Evolutionary conservation across 2,888 invertebrate species (phyloP), one percentile per base, ranked within the genome.

Genomic region (Cheilosia vulpina): DNA sequence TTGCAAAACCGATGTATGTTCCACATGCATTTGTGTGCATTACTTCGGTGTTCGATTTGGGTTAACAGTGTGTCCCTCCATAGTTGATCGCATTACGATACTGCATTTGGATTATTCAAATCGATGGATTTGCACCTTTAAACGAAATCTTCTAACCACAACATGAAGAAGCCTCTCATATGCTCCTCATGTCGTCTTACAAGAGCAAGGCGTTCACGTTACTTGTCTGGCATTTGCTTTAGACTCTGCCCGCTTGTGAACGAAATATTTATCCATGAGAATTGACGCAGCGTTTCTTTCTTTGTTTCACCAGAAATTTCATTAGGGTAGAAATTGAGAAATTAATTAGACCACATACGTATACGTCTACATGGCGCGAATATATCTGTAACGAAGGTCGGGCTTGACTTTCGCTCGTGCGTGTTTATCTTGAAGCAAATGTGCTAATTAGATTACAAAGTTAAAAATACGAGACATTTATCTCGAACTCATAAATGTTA

Each of bases 391-490:
- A 17, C 47, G 19, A 47, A 47, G 55, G 55, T 66, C 62, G 68
- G 53, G 57, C 60, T 57, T 45, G 50, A 78, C 77, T 82, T 78
- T 83, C 68, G 45, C 43, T 9, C 50, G 34, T 50, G 19, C 11
- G 21, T 38, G 34, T 31, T 57, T 17, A 17, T 47, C 41, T 63
- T 53, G 47, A 52, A 52, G n/a, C 9, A 17, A 50, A 38, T 43
- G 73, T 57, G 62, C 52, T 83, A 65, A 84, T 69, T 52, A 69
- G 79, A 79, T 79, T 73, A 73, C 62, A 62, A 53, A 63, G 71
- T 68, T 60, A 11, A 17, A 53, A 62, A 55, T 60, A 77, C 65
- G 45, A 66, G 45, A 45, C 60, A 72, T 53, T 66, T 77, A 53
- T 78, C 19, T 45, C 45, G 62, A 66, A 55, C 66, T 80, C 66